Evolutionary conservation across 2,113 vertebrate genomes (phyloP).

Genomic region (Geothlypis trichas): DNA sequence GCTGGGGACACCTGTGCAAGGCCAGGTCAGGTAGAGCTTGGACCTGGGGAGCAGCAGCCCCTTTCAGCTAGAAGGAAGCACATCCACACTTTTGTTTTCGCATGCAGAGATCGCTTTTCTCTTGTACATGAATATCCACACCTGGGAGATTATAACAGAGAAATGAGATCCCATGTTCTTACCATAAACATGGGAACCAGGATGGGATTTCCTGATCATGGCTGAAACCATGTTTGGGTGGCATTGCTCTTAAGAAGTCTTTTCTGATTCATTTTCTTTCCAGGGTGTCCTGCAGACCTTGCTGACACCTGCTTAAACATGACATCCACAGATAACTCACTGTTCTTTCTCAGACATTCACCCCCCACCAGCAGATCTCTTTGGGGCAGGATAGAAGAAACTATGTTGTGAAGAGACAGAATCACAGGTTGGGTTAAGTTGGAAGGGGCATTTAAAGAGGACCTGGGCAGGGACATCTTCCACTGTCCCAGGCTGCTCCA

Average conservation of each 20-base stretch:
- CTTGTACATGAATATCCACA: background rate
- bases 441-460: background rate
- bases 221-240: background rate
- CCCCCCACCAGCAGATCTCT: background rate
- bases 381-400: background rate
- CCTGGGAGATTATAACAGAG: background rate
- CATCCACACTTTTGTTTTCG: background rate
- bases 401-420: background rate
- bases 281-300: background rate
- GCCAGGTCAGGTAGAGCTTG: background rate
- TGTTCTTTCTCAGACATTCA: background rate
- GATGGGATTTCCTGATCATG: background rate
- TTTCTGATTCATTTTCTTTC: background rate
- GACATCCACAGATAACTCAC: background rate
- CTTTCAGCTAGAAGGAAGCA: background rate
- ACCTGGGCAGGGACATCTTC: background rate
- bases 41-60: background rate
- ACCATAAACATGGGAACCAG: background rate
- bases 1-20: background rate
- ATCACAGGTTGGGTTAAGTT: background rate
- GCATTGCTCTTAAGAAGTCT: background rate
- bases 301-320: background rate
- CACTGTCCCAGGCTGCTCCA: fast-evolving
- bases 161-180: background rate
- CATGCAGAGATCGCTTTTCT: background rate